Conservation (phyloP, 1,140 invertebrate species). For the Macrostomum lignano region DNA sequence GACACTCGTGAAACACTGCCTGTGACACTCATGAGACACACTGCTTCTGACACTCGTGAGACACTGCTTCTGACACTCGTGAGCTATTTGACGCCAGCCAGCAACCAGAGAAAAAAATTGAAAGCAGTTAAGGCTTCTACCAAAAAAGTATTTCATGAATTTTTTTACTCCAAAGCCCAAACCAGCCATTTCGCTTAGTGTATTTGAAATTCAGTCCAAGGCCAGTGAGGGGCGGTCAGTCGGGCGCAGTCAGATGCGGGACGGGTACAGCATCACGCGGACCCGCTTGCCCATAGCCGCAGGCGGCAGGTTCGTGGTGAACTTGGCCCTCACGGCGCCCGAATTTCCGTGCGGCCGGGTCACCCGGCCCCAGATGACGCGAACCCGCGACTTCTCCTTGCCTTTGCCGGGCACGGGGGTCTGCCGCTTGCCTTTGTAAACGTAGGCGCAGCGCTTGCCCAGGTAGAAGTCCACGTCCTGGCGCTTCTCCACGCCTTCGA, state of each 20-base stretch:
- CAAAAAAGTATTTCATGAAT: too few relatives aligned
- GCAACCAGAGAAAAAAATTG: too few relatives aligned
- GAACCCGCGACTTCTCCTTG: constrained; percentile 37
- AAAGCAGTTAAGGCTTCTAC: too few relatives aligned
- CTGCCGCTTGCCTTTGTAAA: constrained; percentile 53
- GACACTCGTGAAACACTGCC: too few relatives aligned
- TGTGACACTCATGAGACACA: too few relatives aligned
- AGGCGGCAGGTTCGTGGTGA: constrained; percentile 73
- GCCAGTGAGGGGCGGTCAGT: too few relatives aligned
- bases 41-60: too few relatives aligned
- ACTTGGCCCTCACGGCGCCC: constrained; percentile 77
- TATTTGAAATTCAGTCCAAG: too few relatives aligned
- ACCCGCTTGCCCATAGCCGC: constrained; percentile 86
- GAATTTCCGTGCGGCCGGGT: constrained; percentile 74
- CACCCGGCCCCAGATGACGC: constrained; percentile 97
- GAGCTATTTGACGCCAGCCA: too few relatives aligned
- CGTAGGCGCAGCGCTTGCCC: constrained; percentile 79
- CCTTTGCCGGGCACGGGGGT: constrained; percentile 4
- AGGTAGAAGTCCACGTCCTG: constrained; percentile 64
- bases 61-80: too few relatives aligned
- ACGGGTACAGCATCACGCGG: constrained; percentile 50
- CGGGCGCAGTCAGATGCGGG: constrained; percentile 33
- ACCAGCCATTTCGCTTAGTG: too few relatives aligned
- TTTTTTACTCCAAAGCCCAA: too few relatives aligned
- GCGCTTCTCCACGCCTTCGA: constrained; percentile 56